Evolutionary conservation across 2,797 vertebrate genomes (phyloP), one percentile per base, ranked within the genome.

Genomic region (Chelonia mydas): DNA sequence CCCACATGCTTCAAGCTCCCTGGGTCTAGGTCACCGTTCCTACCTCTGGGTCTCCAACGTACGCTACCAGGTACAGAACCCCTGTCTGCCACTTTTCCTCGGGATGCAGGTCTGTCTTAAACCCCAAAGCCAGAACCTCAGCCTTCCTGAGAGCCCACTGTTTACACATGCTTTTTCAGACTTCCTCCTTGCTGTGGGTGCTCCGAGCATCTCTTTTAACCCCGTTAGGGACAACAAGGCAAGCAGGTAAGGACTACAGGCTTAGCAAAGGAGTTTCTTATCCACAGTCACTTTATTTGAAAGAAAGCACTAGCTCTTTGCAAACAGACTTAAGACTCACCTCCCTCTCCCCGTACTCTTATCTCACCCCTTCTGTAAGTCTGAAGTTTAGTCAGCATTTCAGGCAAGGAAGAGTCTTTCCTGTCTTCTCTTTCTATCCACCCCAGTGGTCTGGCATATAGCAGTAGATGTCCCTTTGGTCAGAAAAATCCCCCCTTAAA

Each of bases 41-140:
- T 76, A 47, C 23, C 3, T 47, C 41, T 47, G 23, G 23, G 25
- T 47, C 27, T 45, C 41, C 41, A 76, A 27, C 41, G 41, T 25
- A 76, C 2, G 6, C 12, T 68, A 11, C 12, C 72, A 76, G 72
- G 41, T 76, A 4, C 72, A 76, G 41, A 45, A 37, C 23, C 6
- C 3, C 21, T 27, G 3, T 27, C 23, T 19, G 19, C 72, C 45
- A 1, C 50, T 47, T 21, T 76, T 91, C 1, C 12, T 89, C 25
- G 33, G 78, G 84, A 55, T 41, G 4, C 55, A 28, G 81, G 54
- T 88, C 51, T 88, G 3, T 21, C 12, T 76, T 27, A 6, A 49
- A 19, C 21, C 33, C 13, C 17, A 15, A 7, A 81, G 1, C 4
- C 2, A 2, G 0, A 5, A 23, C 55, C 2, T 51, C 27, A 45